phyloP scores from a whole-genome alignment of 2,888 invertebrate genomes.

The Melipona beecheii region DNA sequence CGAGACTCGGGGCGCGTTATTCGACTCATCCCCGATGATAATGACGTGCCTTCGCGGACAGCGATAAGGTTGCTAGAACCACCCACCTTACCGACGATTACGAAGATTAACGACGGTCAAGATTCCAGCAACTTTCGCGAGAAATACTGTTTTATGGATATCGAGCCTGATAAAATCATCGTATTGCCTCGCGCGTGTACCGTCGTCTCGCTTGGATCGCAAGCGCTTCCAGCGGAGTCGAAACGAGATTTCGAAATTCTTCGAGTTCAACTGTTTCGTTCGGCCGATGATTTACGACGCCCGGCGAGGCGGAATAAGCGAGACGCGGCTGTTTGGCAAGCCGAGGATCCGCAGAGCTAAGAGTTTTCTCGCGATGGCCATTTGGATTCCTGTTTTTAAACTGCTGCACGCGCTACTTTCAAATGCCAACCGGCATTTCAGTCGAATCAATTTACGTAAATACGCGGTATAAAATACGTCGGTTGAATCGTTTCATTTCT shows the following conservation, averaged over 20 bases:
- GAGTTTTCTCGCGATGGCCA: slow-evolving; percentile 13
- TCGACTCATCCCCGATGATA: slow-evolving; percentile 5
- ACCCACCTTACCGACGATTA: slow-evolving; percentile 10
- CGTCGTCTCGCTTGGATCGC: not conserved
- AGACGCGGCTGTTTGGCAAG: slow-evolving; percentile 38
- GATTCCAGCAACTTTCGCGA: slow-evolving; percentile 30
- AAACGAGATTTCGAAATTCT: not conserved
- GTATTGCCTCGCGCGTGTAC: too few relatives aligned
- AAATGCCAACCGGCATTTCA: slow-evolving; percentile 42
- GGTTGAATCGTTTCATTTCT: slow-evolving; percentile 32
- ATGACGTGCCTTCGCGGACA: slow-evolving; percentile 41
- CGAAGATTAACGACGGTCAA: slow-evolving; percentile 55
- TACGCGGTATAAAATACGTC: slow-evolving; percentile 14
- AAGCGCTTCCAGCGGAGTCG: too few relatives aligned
- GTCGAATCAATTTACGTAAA: slow-evolving; percentile 36
- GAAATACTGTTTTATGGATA: slow-evolving; percentile 18
- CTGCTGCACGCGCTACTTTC: slow-evolving; percentile 41
- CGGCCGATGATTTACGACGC: slow-evolving; percentile 23
- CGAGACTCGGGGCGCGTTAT: not conserved
- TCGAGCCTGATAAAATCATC: not conserved
- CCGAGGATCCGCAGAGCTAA: not conserved
- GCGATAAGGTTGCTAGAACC: slow-evolving; percentile 32
- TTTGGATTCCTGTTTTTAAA: slow-evolving; percentile 48
- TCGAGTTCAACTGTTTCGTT: not conserved
- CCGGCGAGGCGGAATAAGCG: not conserved